Conservation (phyloP, 2,888 invertebrate genomes). For the Branchellion lobata region DNA sequence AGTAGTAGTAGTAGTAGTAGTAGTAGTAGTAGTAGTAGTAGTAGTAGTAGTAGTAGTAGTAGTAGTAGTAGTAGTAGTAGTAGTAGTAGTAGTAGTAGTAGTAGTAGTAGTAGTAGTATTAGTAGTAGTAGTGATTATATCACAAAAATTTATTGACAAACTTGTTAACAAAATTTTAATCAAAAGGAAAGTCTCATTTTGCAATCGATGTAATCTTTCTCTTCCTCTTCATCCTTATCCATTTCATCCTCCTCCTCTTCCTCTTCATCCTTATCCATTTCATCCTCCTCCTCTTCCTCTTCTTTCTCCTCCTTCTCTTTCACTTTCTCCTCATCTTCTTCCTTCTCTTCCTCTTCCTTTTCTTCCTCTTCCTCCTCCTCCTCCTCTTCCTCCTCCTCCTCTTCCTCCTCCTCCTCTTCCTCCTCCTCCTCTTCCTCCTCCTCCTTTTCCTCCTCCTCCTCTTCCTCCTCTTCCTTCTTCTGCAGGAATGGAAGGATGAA, state of each 20-base stretch:
- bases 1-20: slow-evolving; percentile 37
- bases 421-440: too few relatives aligned
- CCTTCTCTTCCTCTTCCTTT: slow-evolving; percentile 6
- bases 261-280: too few relatives aligned
- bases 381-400: neutral
- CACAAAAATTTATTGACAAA: too few relatives aligned
- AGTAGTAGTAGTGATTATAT: slow-evolving; percentile 17
- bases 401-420: neutral
- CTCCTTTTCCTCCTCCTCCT: too few relatives aligned
- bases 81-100: slow-evolving; percentile 26
- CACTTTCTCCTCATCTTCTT: too few relatives aligned
- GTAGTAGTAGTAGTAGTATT: slow-evolving; percentile 34
- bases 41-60: slow-evolving; percentile 41
- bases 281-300: too few relatives aligned
- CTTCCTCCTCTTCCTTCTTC: neutral
- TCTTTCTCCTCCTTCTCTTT: neutral
- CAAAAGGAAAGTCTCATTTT: too few relatives aligned
- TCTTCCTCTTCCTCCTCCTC: slow-evolving; percentile 7
- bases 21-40: slow-evolving; percentile 38
- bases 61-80: slow-evolving; percentile 41
- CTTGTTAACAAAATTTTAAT: too few relatives aligned
- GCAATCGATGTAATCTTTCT: too few relatives aligned
- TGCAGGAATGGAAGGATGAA: slow-evolving; percentile 52
- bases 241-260: too few relatives aligned
- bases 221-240: too few relatives aligned